Conservation (phyloP, 2,888 invertebrate species). For the Polylopha cassiicola region DNA sequence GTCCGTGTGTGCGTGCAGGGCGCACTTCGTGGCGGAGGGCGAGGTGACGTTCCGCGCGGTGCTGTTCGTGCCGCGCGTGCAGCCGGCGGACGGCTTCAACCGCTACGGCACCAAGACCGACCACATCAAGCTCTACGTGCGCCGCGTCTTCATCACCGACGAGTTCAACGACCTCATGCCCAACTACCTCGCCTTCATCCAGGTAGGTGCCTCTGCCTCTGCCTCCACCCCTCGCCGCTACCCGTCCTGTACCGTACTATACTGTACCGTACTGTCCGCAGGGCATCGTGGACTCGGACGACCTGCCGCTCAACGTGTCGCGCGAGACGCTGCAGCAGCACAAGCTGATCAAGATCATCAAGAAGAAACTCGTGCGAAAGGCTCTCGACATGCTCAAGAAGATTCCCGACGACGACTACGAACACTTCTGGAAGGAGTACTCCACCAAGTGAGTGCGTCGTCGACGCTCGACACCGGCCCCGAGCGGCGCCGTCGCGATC, state of each 20-base stretch:
- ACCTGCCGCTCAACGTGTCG: slow-evolving; percentile 97
- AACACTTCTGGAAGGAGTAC: slow-evolving; percentile 99
- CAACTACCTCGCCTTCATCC: slow-evolving; percentile 95
- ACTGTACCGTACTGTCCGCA: no score
- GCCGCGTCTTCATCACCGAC: slow-evolving; percentile 99
- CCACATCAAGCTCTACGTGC: slow-evolving; percentile 97
- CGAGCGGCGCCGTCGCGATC: background rate
- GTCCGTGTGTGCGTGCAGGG: slow-evolving; percentile 42
- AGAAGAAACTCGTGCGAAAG: slow-evolving; percentile 98
- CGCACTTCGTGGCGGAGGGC: slow-evolving; percentile 98
- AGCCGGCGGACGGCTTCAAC: slow-evolving; percentile 96
- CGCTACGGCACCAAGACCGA: slow-evolving; percentile 96
- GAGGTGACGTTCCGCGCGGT: slow-evolving; percentile 99
- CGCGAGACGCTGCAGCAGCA: slow-evolving; percentile 99
- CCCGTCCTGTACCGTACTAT: background rate
- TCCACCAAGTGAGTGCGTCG: slow-evolving; percentile 89
- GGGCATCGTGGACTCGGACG: slow-evolving; percentile 99
- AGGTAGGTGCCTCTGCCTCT: slow-evolving; percentile 41
- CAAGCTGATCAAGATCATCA: slow-evolving; percentile 98
- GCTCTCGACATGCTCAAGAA: slow-evolving; percentile 99
- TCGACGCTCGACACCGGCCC: background rate
- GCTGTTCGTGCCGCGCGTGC: slow-evolving; percentile 93
- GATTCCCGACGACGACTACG: slow-evolving; percentile 91
- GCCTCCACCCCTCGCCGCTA: background rate
- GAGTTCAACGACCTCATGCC: slow-evolving; percentile 99